A percentile compares a stretch with the other conserved stretches of the same genome.
phyloP scores from a whole-genome alignment of 2,797 vertebrate genomes.

The Characodon lateralis region DNA sequence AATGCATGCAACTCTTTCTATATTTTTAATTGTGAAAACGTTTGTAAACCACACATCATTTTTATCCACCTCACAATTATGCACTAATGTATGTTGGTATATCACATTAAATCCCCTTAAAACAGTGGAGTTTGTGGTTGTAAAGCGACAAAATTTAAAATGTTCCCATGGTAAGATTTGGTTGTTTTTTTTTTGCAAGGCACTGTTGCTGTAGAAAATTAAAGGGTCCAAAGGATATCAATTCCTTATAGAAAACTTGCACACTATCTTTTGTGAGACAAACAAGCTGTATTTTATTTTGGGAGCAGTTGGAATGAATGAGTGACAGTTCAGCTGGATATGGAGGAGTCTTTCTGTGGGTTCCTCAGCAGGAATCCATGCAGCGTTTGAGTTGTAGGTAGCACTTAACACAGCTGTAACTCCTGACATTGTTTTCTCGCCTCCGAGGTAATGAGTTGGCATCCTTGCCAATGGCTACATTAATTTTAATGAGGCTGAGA shows the following conservation, averaged over 20 bases:
- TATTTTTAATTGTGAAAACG: no score
- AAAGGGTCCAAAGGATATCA: background rate
- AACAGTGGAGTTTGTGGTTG: background rate
- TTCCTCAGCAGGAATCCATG: constrained; percentile 43
- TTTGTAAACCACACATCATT: no score
- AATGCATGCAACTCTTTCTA: no score
- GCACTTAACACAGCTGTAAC: constrained; percentile 42
- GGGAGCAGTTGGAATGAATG: constrained; percentile 21
- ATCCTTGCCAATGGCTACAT: constrained; percentile 28
- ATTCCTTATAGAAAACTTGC: background rate
- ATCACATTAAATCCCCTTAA: no score
- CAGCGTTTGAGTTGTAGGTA: constrained; percentile 41
- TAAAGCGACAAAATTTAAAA: background rate
- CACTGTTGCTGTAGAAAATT: background rate
- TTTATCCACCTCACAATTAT: no score
- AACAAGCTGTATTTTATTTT: background rate
- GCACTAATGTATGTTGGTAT: no score
- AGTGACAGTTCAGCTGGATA: constrained; percentile 32
- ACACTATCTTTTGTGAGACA: constrained; percentile 5
- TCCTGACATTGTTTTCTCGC: constrained; percentile 61
- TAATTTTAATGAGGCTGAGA: constrained; percentile 18
- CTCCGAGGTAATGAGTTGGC: constrained; percentile 57
- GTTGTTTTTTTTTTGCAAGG: background rate
- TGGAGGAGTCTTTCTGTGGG: constrained; percentile 28
- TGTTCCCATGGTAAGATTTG: background rate